Conservation (phyloP, 2,888 invertebrate species). For the Fragum sueziense region DNA sequence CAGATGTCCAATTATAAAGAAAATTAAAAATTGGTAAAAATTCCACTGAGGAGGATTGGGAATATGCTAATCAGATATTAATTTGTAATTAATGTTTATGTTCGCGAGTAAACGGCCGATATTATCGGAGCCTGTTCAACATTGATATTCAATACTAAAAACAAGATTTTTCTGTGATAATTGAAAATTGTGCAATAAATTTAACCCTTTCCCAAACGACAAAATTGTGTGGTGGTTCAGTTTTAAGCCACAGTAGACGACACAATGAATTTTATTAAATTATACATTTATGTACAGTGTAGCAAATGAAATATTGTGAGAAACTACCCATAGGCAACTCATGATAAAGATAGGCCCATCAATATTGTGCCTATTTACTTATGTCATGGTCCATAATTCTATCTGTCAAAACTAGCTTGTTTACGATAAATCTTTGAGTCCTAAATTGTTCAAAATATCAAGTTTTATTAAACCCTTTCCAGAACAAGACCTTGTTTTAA, state of each 20-base stretch:
- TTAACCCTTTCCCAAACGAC: no score
- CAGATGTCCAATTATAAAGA: slow-evolving; percentile 39
- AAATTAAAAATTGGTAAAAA: slow-evolving; percentile 28
- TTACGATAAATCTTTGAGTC: no score
- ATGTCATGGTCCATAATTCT: no score
- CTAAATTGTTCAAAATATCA: no score
- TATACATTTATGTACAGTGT: not conserved
- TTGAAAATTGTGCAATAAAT: not conserved
- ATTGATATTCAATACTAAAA: not conserved
- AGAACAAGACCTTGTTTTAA: no score
- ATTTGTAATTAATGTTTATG: slow-evolving; percentile 53
- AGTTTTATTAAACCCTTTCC: no score
- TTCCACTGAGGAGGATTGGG: slow-evolving; percentile 15
- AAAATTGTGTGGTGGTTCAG: not conserved
- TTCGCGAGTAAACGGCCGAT: not conserved
- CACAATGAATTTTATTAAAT: not conserved
- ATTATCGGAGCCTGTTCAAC: slow-evolving; percentile 3
- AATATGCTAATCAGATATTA: slow-evolving; percentile 56
- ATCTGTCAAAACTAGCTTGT: no score
- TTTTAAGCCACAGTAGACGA: not conserved
- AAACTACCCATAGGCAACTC: no score
- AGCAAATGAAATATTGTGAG: not conserved
- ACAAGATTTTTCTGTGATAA: slow-evolving; percentile 19
- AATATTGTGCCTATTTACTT: no score
- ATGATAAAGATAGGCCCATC: no score